Conservation (phyloP, 2,888 invertebrate genomes). For the Dendrolimus houi region DNA sequence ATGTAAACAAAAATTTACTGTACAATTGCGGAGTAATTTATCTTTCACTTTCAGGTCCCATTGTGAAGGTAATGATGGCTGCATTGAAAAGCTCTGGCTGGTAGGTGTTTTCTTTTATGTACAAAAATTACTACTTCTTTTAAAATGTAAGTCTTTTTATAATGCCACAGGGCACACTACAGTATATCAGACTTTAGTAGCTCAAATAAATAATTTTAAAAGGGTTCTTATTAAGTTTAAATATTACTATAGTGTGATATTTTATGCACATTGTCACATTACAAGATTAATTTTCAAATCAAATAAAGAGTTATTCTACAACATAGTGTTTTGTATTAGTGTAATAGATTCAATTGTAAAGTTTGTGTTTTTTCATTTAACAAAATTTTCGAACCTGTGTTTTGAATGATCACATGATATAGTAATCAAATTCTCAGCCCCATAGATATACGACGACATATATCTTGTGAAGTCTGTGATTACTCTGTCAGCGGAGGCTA, state of each 20-base stretch:
- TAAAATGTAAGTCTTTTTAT: too few relatives aligned
- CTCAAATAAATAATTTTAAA: conserved; percentile 2
- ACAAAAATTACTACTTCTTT: too few relatives aligned
- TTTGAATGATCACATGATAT: too few relatives aligned
- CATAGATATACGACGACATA: conserved; percentile 89
- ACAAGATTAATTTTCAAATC: too few relatives aligned
- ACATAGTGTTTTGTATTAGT: too few relatives aligned
- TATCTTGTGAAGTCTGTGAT: conserved; percentile 94
- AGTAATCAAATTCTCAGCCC: conserved; percentile 73
- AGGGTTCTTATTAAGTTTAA: neutral
- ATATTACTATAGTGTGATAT: neutral
- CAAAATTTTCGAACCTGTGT: too few relatives aligned
- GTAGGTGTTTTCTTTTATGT: conserved; percentile 55
- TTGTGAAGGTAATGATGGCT: conserved; percentile 90
- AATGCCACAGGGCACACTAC: too few relatives aligned
- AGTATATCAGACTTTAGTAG: conserved; percentile 1
- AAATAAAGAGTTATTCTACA: too few relatives aligned
- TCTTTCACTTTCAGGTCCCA: conserved; percentile 72
- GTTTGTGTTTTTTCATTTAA: too few relatives aligned
- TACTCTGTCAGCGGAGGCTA: conserved; percentile 92
- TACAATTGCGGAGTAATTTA: neutral
- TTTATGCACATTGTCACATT: neutral
- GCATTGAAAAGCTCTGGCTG: conserved; percentile 89
- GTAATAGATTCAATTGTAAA: too few relatives aligned
- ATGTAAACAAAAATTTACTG: neutral